Evolutionary conservation across 2,113 vertebrate genomes (phyloP), one percentile per base, ranked within the genome.

Genomic region (Bagarius yarrelli): DNA sequence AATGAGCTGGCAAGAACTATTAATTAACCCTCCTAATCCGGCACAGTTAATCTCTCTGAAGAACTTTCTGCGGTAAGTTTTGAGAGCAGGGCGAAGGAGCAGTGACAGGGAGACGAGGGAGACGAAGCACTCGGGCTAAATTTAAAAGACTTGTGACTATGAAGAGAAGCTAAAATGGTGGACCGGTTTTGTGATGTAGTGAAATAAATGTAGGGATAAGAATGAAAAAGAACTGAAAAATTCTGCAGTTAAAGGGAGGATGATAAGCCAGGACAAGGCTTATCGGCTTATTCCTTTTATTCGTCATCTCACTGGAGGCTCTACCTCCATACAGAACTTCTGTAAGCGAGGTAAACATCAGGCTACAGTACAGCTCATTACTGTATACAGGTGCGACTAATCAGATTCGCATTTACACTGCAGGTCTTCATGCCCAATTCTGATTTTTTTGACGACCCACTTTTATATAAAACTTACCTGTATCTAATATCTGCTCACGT

Each of bases 11-110:
- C 93, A 92, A 91, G 91, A 93, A 89, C 93, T 93, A 90, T 94
- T 95, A 95, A 95, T 95, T 95, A 94, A 93, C 89, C 81, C 88
- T 92, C 90, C 92, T 92, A 70, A 94, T 95, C 93, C 93, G 89
- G 92, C 91, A 90, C 91, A 91, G 90, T 93, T 92, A 90, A 94
- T 92, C 93, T 94, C 90, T 89, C 88, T 78, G 89, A 91, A 87
- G 89, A 91, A 94, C 93, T 92, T 91, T 83, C 90, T 85, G 89
- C 88, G 90, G 89, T 90, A 92, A 93, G 90, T 94, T 91, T n/a
- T 88, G 89, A 88, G 88, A 87, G 86, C 81, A 85, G 89, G 88
- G 92, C 88, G 84, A 70, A 89, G 89, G 88, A 87, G 88, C 89
- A 83, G 88, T 85, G 89, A 79, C 77, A 12, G 81, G 52, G 78